Conservation (phyloP, 1,140 invertebrate genomes). For the Heliconius congener region DNA sequence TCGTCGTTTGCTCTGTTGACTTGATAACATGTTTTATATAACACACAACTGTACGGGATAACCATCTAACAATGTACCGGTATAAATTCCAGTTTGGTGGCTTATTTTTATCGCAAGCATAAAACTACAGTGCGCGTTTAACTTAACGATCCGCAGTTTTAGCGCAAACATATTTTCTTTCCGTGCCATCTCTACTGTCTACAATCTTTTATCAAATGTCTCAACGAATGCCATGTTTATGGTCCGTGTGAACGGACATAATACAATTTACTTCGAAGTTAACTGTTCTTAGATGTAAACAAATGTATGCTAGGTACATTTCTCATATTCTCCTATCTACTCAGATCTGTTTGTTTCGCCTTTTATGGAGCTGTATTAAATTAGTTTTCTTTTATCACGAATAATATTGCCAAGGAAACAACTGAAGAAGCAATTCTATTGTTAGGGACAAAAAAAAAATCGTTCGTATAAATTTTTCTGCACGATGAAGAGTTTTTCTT, state of each 20-base stretch:
- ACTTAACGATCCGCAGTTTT: conserved; percentile 37
- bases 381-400: conserved; percentile 18
- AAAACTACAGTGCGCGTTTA: conserved; percentile 39
- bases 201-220: conserved; percentile 57
- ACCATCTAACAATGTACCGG: conserved; percentile 24
- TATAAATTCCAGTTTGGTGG: conserved; percentile 27
- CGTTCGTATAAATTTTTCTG: not conserved
- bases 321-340: conserved; percentile 13
- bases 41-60: conserved; percentile 16
- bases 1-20: not conserved
- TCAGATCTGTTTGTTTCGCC: conserved; percentile 13
- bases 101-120: conserved; percentile 33
- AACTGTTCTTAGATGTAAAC: conserved; percentile 31
- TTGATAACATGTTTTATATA: not conserved
- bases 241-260: conserved; percentile 39
- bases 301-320: conserved; percentile 21
- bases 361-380: conserved; percentile 10
- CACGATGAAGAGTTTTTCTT: not conserved
- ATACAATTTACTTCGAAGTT: conserved; percentile 44
- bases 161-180: conserved; percentile 53
- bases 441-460: not conserved
- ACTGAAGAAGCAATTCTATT: not conserved
- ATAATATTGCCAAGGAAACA: conserved; percentile 1
- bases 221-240: conserved; percentile 48
- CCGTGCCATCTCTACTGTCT: conserved; percentile 39